Percentiles rank a stretch among this genome's conserved stretches.
These are phyloP conservation scores for Scrobipalpa atriplicella DNA, from an alignment of 2,888 invertebrate species.

Conservation along the genomic window DNA sequence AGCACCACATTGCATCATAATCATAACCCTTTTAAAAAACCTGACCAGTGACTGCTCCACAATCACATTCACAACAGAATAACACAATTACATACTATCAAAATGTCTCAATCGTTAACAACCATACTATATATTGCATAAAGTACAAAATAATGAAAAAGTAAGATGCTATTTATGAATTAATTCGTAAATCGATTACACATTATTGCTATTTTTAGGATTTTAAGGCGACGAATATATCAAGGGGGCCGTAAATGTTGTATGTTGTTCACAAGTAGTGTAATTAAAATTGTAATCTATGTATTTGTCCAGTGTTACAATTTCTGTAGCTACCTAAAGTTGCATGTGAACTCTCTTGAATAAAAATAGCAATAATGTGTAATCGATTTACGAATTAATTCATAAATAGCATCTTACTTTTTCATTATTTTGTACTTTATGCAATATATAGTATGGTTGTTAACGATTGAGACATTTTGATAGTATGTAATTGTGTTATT, in stretches of 20 bases:
- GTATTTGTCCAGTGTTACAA: constrained; percentile 1
- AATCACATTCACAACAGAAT: too few relatives aligned
- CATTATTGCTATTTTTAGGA: too few relatives aligned
- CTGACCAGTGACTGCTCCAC: too few relatives aligned
- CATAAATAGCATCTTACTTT: neutral
- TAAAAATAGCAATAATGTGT: constrained; percentile 12
- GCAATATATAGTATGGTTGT: constrained; percentile 6
- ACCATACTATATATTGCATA: too few relatives aligned
- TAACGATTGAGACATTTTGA: constrained; percentile 21
- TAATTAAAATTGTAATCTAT: constrained; percentile 14
- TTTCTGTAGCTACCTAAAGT: constrained; percentile 12
- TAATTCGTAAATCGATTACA: too few relatives aligned
- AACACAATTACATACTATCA: too few relatives aligned
- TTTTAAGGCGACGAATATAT: too few relatives aligned
- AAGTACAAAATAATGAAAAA: too few relatives aligned
- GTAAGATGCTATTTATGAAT: too few relatives aligned
- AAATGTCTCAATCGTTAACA: too few relatives aligned
- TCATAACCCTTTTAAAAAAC: too few relatives aligned
- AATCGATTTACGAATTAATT: constrained; percentile 8
- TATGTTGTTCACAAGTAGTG: constrained; percentile 17
- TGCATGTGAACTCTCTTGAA: constrained; percentile 14
- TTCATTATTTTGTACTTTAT: constrained; percentile 14
- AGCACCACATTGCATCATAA: too few relatives aligned
- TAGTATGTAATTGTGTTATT: constrained; percentile 36
- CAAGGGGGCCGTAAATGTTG: constrained; percentile 11